Percentiles rank a stretch among this genome's conserved stretches.
phyloP scores from a whole-genome alignment of 2,113 vertebrate species.

The Solenodon paradoxus region DNA sequence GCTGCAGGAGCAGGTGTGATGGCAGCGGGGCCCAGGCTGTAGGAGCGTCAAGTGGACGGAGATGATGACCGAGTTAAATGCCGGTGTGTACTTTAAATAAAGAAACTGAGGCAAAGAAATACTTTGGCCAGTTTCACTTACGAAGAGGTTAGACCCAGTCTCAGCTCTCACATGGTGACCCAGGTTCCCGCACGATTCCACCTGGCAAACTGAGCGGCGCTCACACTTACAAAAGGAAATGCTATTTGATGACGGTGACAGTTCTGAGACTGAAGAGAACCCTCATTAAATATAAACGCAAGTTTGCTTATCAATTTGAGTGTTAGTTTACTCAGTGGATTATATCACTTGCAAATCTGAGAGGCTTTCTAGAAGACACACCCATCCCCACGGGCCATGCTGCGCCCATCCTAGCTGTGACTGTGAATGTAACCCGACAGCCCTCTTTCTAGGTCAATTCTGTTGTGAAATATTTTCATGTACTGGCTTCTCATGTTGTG shows the following conservation, averaged over 20 bases:
- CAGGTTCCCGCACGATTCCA: not conserved
- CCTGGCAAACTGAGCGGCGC: not conserved
- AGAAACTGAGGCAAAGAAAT: not conserved
- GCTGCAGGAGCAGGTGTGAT: too few relatives aligned
- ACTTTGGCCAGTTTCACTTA: not conserved
- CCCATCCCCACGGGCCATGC: not conserved
- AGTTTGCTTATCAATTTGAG: not conserved
- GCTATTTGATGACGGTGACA: not conserved
- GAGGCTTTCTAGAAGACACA: not conserved
- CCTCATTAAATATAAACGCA: not conserved
- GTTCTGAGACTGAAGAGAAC: not conserved
- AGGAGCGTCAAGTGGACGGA: too few relatives aligned
- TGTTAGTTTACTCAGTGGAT: not conserved
- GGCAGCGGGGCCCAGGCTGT: too few relatives aligned
- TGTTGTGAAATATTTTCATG: not conserved
- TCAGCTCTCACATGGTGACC: not conserved
- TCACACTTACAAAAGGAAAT: not conserved
- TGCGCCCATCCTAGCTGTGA: not conserved
- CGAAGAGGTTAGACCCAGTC: not conserved
- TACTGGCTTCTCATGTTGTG: not conserved
- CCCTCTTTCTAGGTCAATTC: not conserved
- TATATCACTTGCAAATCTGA: not conserved
- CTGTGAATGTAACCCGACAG: not conserved
- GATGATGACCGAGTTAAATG: too few relatives aligned
- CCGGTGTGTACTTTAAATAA: too few relatives aligned